Evolutionary conservation across 1,140 invertebrate species (phyloP).

Genomic region (Meloidogyne exigua): DNA sequence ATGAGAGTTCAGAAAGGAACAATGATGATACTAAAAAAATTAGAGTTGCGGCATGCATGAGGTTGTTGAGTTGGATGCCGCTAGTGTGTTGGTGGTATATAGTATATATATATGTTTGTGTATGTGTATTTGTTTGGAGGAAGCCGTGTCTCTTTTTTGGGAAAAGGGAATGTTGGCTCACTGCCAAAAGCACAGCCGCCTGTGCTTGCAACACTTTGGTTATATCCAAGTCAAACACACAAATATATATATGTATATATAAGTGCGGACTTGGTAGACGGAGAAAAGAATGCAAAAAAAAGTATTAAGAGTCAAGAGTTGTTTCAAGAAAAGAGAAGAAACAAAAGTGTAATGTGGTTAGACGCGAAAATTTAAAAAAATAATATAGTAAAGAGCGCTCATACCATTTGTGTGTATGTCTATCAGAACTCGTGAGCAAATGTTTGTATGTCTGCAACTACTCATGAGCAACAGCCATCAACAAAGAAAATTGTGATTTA

Average conservation of each 20-base stretch:
- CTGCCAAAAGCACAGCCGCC: not conserved
- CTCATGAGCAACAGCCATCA: not conserved
- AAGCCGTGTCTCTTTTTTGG: constrained; percentile 1
- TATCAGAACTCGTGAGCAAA: not conserved
- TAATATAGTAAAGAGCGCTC: not conserved
- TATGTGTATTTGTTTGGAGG: not conserved
- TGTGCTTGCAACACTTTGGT: not conserved
- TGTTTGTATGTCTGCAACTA: not conserved
- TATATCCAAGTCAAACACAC: constrained; percentile 3
- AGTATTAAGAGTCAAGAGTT: not conserved
- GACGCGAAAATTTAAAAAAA: constrained; percentile 4
- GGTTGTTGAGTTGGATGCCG: not conserved
- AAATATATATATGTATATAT: not conserved
- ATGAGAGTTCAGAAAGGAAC: constrained; percentile 4
- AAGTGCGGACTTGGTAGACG: not conserved
- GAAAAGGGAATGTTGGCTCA: not conserved
- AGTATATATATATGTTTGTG: not conserved
- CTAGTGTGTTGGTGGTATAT: not conserved
- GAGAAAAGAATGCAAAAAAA: not conserved
- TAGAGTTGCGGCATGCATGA: not conserved
- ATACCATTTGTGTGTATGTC: not conserved
- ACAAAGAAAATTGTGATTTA: not conserved
- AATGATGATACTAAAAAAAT: constrained; percentile 5
- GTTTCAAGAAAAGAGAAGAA: not conserved
- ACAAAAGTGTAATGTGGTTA: not conserved